phyloP scores from a whole-genome alignment of 2,797 vertebrate genomes.

The Pangasius krempfi region DNA sequence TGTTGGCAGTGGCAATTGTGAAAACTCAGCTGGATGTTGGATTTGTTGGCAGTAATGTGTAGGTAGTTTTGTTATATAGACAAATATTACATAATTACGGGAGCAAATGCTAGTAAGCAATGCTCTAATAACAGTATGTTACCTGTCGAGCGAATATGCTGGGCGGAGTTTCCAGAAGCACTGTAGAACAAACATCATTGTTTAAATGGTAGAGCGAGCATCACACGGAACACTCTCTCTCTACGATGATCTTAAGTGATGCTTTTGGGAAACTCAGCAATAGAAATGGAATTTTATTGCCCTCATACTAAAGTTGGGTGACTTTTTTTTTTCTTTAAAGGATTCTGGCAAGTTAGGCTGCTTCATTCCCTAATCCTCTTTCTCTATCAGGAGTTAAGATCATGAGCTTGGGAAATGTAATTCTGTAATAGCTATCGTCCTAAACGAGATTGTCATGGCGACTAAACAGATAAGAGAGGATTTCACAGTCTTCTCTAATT shows the following conservation, averaged over 20 bases:
- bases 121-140: not conserved
- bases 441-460: not conserved
- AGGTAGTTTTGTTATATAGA: not conserved
- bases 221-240: not conserved
- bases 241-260: not conserved
- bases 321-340: not conserved
- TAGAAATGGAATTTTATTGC: not conserved
- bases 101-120: not conserved
- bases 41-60: not conserved
- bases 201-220: not conserved
- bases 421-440: not conserved
- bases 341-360: not conserved
- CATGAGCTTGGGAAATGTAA: conserved; percentile 1
- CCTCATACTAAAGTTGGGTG: too few relatives aligned
- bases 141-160: not conserved
- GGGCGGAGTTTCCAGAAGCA: not conserved
- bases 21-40: not conserved
- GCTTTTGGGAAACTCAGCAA: not conserved
- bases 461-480: not conserved
- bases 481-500: not conserved
- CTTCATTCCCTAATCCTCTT: not conserved
- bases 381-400: not conserved
- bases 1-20: not conserved
- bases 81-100: not conserved
- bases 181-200: not conserved